phyloP scores from a whole-genome alignment of 64 coral and sea anemone genomes.

The Anthopleura sola region DNA sequence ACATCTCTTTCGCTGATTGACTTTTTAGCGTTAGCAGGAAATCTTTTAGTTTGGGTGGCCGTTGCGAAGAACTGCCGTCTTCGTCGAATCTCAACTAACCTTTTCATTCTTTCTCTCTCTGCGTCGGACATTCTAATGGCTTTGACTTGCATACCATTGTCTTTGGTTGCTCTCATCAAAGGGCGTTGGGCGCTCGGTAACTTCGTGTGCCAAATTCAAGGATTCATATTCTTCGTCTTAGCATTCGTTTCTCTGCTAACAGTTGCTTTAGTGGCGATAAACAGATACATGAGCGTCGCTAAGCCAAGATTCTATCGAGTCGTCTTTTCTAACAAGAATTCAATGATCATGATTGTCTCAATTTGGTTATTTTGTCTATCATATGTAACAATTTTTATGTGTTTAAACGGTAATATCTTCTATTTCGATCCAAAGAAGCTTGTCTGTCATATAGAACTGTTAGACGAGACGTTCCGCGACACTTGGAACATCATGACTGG shows the following conservation, averaged over 20 bases:
- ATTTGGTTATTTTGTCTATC: slow-evolving; percentile 34
- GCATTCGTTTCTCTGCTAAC: slow-evolving; percentile 65
- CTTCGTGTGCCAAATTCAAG: slow-evolving; percentile 46
- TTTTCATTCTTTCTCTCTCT: slow-evolving; percentile 56
- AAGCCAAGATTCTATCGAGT: slow-evolving; percentile 51
- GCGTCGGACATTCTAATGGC: slow-evolving; percentile 66
- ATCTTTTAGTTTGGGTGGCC: slow-evolving; percentile 48
- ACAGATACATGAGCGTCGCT: slow-evolving; percentile 66
- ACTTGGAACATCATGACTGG: slow-evolving; percentile 40
- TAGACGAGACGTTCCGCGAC: not conserved
- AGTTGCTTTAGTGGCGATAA: slow-evolving; percentile 48
- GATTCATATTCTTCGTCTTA: slow-evolving; percentile 60
- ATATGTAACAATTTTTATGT: slow-evolving; percentile 31
- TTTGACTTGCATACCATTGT: slow-evolving; percentile 53
- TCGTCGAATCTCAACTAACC: slow-evolving; percentile 52
- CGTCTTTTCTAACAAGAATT: slow-evolving; percentile 30
- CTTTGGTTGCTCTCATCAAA: slow-evolving; percentile 42
- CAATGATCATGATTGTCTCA: slow-evolving; percentile 31
- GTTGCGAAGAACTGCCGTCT: slow-evolving; percentile 48
- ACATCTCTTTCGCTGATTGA: slow-evolving; percentile 42
- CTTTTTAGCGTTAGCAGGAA: slow-evolving; percentile 39
- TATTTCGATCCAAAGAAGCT: slow-evolving; percentile 47
- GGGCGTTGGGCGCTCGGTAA: slow-evolving; percentile 35
- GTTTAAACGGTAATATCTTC: slow-evolving; percentile 35
- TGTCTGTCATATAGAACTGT: slow-evolving; percentile 49